Evolutionary conservation across 2,888 invertebrate genomes (phyloP).

Genomic region (Pollenia labialis): DNA sequence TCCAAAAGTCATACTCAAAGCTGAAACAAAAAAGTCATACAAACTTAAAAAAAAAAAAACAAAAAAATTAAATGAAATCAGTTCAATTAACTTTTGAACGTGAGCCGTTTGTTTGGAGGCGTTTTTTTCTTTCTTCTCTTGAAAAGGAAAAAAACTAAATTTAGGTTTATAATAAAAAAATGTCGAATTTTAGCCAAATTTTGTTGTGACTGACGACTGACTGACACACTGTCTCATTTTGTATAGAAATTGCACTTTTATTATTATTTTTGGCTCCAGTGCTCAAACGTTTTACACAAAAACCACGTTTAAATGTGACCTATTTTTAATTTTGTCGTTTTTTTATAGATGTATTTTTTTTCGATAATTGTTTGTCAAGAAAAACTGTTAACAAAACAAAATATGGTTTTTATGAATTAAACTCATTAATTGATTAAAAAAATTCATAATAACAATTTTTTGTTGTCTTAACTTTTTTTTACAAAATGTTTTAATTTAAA

Average conservation of each 20-base stretch:
- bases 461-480: background rate
- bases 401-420: background rate
- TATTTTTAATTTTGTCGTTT: background rate
- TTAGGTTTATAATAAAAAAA: background rate
- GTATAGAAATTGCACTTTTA: conserved; percentile 8
- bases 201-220: background rate
- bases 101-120: conserved; percentile 68
- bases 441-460: too few species aligned
- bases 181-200: conserved; percentile 4
- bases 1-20: conserved; percentile 29
- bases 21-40: background rate
- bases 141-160: conserved; percentile 11
- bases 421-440: background rate
- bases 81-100: conserved; percentile 73
- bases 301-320: conserved; percentile 28
- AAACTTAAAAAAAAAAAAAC: conserved; percentile 12
- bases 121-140: conserved; percentile 49
- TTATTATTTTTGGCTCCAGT: background rate
- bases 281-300: background rate
- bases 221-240: background rate
- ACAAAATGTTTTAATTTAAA: background rate
- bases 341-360: background rate
- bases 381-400: conserved; percentile 5
- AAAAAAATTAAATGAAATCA: conserved; percentile 65
- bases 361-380: background rate